Percentiles rank a stretch among this genome's conserved stretches.
These are phyloP conservation scores for Neuroterus valhalla DNA, from an alignment of 1,140 invertebrate genomes.

Conservation along the genomic window DNA sequence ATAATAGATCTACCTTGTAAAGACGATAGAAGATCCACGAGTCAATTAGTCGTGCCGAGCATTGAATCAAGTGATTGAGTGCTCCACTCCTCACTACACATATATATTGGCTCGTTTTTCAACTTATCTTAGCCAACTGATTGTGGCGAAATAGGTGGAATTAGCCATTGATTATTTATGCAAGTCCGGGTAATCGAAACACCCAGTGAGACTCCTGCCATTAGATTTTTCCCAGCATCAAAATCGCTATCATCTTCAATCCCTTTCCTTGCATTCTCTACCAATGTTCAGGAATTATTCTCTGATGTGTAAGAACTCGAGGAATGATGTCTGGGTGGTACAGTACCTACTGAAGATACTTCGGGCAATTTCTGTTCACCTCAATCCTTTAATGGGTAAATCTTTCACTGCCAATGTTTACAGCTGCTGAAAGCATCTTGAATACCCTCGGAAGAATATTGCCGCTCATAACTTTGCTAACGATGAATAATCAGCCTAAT, in stretches of 20 bases:
- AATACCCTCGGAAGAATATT: background rate
- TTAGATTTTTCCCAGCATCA: background rate
- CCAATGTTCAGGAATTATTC: constrained; percentile 7
- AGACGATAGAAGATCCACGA: constrained; percentile 49
- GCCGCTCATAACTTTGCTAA: background rate
- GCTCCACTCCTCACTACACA: constrained; percentile 28
- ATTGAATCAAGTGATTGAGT: constrained; percentile 36
- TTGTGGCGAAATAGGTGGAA: constrained; percentile 11
- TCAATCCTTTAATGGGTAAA: constrained; percentile 24
- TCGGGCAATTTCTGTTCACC: constrained; percentile 16
- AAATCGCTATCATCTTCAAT: background rate
- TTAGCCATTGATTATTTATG: constrained; percentile 1
- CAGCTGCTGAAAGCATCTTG: constrained; percentile 15
- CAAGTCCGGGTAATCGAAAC: background rate
- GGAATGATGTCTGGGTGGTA: constrained; percentile 27
- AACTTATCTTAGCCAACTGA: background rate
- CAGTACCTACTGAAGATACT: constrained; percentile 13
- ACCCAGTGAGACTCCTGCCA: background rate
- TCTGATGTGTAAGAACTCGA: constrained; percentile 13
- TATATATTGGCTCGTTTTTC: background rate
- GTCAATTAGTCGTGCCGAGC: constrained; percentile 46
- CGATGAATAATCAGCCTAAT: constrained; percentile 15
- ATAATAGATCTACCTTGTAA: constrained; percentile 52
- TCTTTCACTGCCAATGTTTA: constrained; percentile 21
- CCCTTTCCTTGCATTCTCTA: constrained; percentile 3